phyloP scores from a whole-genome alignment of 1,140 invertebrate species.

The Lutraria rhynchaena region DNA sequence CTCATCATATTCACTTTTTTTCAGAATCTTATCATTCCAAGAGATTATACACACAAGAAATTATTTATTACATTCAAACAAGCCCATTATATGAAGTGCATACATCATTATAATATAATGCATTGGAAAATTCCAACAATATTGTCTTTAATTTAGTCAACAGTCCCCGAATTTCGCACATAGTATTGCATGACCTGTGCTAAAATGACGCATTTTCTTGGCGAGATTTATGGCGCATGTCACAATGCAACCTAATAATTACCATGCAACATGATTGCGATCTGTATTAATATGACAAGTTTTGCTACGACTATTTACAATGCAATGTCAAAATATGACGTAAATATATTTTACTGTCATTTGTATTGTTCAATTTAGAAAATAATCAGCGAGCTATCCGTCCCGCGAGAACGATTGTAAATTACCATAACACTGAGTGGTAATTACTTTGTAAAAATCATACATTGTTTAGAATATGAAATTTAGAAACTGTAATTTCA shows the following conservation, averaged over 20 bases:
- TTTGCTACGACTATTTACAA: constrained; percentile 44
- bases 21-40: no score
- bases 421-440: constrained; percentile 22
- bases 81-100: no score
- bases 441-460: constrained; percentile 53
- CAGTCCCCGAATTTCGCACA: no score
- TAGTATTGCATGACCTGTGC: constrained; percentile 3
- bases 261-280: constrained; percentile 8
- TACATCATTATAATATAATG: no score
- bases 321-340: constrained; percentile 24
- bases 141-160: no score
- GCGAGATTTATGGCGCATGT: constrained; percentile 30
- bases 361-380: constrained; percentile 22
- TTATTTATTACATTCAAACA: no score
- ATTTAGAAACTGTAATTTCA: constrained; percentile 45
- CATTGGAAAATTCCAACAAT: no score
- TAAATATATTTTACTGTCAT: constrained; percentile 37
- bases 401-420: constrained; percentile 24
- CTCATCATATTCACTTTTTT: no score
- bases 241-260: constrained; percentile 24
- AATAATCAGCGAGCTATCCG: constrained; percentile 22
- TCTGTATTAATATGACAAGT: constrained; percentile 35
- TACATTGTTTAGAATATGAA: constrained; percentile 51
- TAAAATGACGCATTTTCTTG: constrained; percentile 38
- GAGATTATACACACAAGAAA: no score